Evolutionary conservation across 2,113 vertebrate species (phyloP).

Genomic region (Istiophorus platypterus): DNA sequence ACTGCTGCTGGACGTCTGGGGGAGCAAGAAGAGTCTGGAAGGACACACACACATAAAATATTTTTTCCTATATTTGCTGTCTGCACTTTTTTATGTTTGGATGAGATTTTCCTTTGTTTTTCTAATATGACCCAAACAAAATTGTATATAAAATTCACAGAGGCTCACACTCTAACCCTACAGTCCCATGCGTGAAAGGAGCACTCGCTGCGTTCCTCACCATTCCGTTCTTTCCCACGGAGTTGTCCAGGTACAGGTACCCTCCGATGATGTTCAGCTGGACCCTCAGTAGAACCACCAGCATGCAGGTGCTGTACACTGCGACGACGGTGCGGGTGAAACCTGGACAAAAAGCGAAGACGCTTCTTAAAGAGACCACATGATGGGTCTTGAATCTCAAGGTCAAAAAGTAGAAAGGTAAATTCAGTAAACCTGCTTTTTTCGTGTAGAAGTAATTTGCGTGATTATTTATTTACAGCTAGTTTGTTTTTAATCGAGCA

Average conservation of each 20-base stretch:
- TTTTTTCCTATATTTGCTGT: not conserved
- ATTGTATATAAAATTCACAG: no score
- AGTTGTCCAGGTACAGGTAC: conserved; percentile 97
- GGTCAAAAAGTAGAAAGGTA: not conserved
- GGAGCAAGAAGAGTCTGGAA: conserved; percentile 90
- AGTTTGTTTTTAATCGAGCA: no score
- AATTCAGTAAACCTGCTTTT: not conserved
- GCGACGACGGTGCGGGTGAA: conserved; percentile 94
- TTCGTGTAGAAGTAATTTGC: not conserved
- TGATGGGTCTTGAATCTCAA: not conserved
- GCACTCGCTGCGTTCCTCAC: conserved; percentile 75
- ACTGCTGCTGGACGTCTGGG: conserved; percentile 97
- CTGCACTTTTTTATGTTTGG: no score
- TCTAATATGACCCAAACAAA: no score
- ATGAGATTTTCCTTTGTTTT: no score
- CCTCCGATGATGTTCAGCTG: conserved; percentile 98
- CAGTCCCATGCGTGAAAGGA: not conserved
- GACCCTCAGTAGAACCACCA: conserved; percentile 93
- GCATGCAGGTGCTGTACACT: conserved; percentile 97
- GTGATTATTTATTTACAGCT: no score
- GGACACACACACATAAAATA: not conserved
- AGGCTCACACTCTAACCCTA: no score
- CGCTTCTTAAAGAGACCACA: not conserved
- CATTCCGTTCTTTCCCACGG: conserved; percentile 86
- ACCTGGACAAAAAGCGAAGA: conserved; percentile 78